Base-by-base conservation (phyloP, 2,113 vertebrate species). In the Xerus inauris region DNA sequence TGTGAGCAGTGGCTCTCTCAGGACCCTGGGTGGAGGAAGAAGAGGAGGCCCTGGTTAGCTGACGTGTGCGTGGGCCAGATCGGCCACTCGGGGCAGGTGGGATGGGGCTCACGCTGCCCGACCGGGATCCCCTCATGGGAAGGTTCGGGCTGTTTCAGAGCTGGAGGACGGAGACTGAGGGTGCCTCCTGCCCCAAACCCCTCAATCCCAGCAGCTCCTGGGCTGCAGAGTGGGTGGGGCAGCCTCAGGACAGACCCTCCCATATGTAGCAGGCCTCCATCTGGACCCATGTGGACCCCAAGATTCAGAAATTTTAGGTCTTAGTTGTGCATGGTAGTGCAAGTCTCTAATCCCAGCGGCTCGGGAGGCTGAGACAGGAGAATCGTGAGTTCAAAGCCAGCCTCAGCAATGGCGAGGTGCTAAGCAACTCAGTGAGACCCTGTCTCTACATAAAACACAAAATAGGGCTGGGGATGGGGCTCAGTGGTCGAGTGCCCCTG, bases 221-320 rank as follows among this genome's bases (percentile, higher is more conserved):
- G 32, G 7, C 77, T 0, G 12, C 32, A 42, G 32, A 64, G 9
- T 6, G n/a, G 59, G 73, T 10, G 2, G 30, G 2, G 30, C 47
- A 40, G n/a, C 22, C 49, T 82, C 86, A n/a, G 54, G 64, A 84
- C 65, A 1, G 11, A 65, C 35, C 12, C 65, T 51, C 57, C 19
- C 19, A 30, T 26, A 35, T 32, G 1, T 1, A 0, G 22, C 1
- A 28, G 45, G 28, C 65, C 35, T 47, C 4, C 0, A 8, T 26
- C 40, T 59, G n/a, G 57, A 72, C 75, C 76, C 76, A 20, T 6
- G 0, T 38, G n/a, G 72, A 11, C 47, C 42, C 49, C 54, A 28
- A 30, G 32, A 82, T 67, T 67, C 30, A 82, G 40, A n/a, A 51
- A 30, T n/a, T n/a, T 85, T 67, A 72, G 57, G 65, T 88, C 67